phyloP scores from a whole-genome alignment of 2,888 invertebrate species.

The Globia sparganii region DNA sequence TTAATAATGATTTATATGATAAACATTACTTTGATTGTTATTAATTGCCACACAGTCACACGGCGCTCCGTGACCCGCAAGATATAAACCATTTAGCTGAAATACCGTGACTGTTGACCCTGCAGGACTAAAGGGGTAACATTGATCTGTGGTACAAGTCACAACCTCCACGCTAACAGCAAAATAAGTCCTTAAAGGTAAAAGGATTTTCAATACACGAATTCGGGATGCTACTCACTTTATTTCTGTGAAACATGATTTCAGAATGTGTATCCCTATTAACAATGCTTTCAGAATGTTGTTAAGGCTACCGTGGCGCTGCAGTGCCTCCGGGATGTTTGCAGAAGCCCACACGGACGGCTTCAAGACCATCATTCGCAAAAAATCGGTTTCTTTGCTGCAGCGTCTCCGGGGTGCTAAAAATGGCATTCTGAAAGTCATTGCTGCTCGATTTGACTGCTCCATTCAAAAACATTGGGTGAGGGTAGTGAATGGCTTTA shows the following conservation, averaged over 20 bases:
- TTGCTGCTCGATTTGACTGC: no score
- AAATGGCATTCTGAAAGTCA: no score
- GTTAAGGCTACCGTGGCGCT: no score
- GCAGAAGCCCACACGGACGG: no score
- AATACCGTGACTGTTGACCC: constrained; percentile 72
- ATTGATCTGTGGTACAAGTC: constrained; percentile 59
- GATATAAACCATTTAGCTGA: constrained; percentile 69
- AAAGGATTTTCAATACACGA: not conserved
- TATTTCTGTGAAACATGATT: not conserved
- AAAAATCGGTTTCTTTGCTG: no score
- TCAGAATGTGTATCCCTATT: not conserved
- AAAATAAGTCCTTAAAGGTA: not conserved
- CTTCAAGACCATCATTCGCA: no score
- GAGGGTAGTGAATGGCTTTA: no score
- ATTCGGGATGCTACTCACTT: not conserved
- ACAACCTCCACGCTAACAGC: not conserved
- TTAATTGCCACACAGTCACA: constrained; percentile 77
- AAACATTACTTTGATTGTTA: constrained; percentile 82
- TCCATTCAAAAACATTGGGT: no score
- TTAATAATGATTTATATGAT: constrained; percentile 82
- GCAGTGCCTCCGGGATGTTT: no score
- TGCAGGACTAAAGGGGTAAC: constrained; percentile 70
- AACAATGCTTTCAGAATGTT: no score
- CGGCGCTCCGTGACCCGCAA: constrained; percentile 53
- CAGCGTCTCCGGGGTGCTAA: no score